A percentile compares a stretch with the other conserved stretches of the same genome.
These are phyloP conservation scores for Sisor rabdophorus DNA, from an alignment of 2,113 vertebrate genomes.

Conservation along the genomic window DNA sequence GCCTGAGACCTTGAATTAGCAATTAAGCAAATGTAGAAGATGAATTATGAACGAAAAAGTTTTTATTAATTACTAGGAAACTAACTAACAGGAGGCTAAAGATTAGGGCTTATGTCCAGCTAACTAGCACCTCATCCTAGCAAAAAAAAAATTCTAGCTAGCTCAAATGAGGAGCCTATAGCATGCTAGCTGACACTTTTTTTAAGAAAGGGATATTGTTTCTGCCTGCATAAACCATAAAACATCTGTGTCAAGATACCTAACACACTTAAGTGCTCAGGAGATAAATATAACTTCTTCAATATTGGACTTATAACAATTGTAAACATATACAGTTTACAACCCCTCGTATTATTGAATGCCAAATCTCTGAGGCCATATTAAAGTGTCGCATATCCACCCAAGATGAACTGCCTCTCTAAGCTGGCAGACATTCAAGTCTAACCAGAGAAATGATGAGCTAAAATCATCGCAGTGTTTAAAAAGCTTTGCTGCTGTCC, in stretches of 20 bases:
- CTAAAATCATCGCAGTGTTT: slow-evolving; percentile 54
- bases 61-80: not conserved
- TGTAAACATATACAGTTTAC: too few species aligned
- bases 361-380: slow-evolving; percentile 8
- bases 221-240: too few species aligned
- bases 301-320: too few species aligned
- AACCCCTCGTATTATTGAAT: not conserved
- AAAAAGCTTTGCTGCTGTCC: slow-evolving; percentile 47
- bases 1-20: too few species aligned
- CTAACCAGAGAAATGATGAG: slow-evolving; percentile 50
- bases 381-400: slow-evolving; percentile 2
- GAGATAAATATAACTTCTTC: too few species aligned
- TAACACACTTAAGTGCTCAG: too few species aligned
- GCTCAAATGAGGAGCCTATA: not conserved
- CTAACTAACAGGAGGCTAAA: not conserved
- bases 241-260: too few species aligned
- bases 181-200: too few species aligned
- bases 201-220: too few species aligned
- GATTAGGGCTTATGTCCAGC: not conserved
- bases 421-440: slow-evolving; percentile 49
- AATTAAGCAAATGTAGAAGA: too few species aligned
- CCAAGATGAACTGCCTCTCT: not conserved
- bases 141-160: not conserved
- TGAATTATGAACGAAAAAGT: too few species aligned
- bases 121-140: not conserved